Conservation (phyloP, 1,140 invertebrate genomes). For the Caenorhabditis latens region DNA sequence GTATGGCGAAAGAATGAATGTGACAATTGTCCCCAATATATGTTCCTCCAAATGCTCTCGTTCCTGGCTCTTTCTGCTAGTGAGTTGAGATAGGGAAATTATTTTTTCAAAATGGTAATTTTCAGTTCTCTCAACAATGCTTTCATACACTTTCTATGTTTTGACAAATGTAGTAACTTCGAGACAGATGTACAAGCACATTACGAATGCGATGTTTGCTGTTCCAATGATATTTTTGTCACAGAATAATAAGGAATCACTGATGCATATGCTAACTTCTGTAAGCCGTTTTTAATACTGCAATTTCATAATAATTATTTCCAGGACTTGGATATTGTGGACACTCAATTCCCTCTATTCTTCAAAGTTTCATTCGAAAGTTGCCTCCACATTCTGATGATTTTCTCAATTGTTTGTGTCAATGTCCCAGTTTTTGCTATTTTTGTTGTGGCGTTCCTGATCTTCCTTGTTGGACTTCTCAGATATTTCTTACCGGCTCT, state of each 20-base stretch:
- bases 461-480: slow-evolving; percentile 30
- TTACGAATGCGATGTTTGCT: slow-evolving; percentile 33
- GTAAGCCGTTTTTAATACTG: background rate
- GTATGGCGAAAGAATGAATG: slow-evolving; percentile 13
- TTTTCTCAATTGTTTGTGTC: slow-evolving; percentile 33
- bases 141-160: slow-evolving; percentile 12
- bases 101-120: background rate
- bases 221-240: slow-evolving; percentile 41
- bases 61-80: slow-evolving; percentile 15
- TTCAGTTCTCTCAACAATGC: slow-evolving; percentile 22
- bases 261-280: slow-evolving; percentile 41
- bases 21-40: slow-evolving; percentile 8
- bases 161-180: slow-evolving; percentile 28
- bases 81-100: background rate
- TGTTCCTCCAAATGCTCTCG: slow-evolving; percentile 18
- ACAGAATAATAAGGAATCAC: slow-evolving; percentile 6
- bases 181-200: slow-evolving; percentile 27
- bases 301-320: background rate
- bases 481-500: slow-evolving; percentile 32
- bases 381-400: slow-evolving; percentile 30
- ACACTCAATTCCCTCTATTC: slow-evolving; percentile 28
- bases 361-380: slow-evolving; percentile 45
- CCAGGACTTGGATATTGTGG: slow-evolving; percentile 30
- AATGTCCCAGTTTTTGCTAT: slow-evolving; percentile 38
- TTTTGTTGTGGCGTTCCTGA: slow-evolving; percentile 19